These are phyloP conservation scores for Lepus americanus DNA, from an alignment of 2,113 vertebrate species.

Conservation along the genomic window DNA sequence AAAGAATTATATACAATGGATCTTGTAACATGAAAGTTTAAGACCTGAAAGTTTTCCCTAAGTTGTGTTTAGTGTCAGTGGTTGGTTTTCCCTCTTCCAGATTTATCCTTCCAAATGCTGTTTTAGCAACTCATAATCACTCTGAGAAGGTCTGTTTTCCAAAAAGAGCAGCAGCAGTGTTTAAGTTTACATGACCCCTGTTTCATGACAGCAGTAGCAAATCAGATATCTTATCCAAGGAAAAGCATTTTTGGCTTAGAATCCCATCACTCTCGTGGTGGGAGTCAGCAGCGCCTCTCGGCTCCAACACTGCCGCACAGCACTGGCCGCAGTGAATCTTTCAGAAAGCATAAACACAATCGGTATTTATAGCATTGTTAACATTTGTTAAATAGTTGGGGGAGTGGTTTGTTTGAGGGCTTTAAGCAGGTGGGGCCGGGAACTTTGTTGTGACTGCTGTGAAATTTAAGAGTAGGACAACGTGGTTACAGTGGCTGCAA, in stretches of 20 bases:
- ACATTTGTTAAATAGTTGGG: constrained; percentile 88
- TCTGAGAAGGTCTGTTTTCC: constrained; percentile 83
- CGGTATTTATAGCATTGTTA: constrained; percentile 90
- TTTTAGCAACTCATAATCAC: constrained; percentile 81
- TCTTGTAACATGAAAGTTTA: constrained; percentile 32
- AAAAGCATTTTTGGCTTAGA: constrained; percentile 88
- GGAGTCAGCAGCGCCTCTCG: constrained; percentile 87
- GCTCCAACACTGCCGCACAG: constrained; percentile 83
- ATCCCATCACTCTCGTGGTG: constrained; percentile 84
- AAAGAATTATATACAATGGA: constrained; percentile 6
- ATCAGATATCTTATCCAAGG: constrained; percentile 89
- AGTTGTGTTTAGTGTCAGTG: constrained; percentile 78
- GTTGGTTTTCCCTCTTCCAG: constrained; percentile 79
- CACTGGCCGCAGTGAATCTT: constrained; percentile 88
- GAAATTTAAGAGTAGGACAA: constrained; percentile 77
- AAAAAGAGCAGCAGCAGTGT: constrained; percentile 84
- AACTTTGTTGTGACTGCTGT: constrained; percentile 80
- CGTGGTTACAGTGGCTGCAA: constrained; percentile 66
- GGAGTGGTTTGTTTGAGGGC: constrained; percentile 76
- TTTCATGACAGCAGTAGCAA: constrained; percentile 88
- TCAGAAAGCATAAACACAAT: constrained; percentile 88
- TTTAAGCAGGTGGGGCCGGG: constrained; percentile 83
- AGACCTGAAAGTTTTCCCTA: constrained; percentile 71
- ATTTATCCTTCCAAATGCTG: constrained; percentile 84
- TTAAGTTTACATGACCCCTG: constrained; percentile 88